Evolutionary conservation across 2,113 vertebrate genomes (phyloP).

Genomic region (Bubalus kerabau): DNA sequence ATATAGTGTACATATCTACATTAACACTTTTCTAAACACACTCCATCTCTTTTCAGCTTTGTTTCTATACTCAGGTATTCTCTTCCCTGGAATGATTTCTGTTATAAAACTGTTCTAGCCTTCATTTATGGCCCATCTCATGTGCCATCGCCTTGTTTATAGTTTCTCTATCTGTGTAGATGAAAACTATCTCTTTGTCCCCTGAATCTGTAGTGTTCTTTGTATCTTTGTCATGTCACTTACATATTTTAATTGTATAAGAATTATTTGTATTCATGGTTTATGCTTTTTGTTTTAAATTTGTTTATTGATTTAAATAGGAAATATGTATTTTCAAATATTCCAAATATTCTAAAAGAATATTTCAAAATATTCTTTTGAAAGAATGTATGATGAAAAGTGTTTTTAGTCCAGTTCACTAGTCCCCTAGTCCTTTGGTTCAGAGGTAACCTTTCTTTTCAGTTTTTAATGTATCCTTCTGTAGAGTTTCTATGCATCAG

Average conservation of each 20-base stretch:
- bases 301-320: neutral
- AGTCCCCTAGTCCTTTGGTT: neutral
- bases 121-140: neutral
- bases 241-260: neutral
- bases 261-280: neutral
- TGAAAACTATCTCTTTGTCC: neutral
- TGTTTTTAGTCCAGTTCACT: neutral
- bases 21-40: neutral
- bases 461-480: neutral
- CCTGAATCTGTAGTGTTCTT: neutral
- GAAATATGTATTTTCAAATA: neutral
- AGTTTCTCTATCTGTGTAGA: neutral
- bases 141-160: neutral
- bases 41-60: neutral
- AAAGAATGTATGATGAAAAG: neutral
- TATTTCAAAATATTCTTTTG: neutral
- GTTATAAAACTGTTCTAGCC: neutral
- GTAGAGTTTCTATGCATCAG: neutral
- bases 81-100: neutral
- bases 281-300: conserved; percentile 30
- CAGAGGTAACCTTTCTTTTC: neutral
- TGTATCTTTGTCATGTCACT: neutral
- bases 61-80: neutral
- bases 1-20: neutral
- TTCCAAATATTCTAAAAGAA: neutral